These are phyloP conservation scores for Grapholita molesta DNA, from an alignment of 1,140 invertebrate genomes.

Conservation along the genomic window DNA sequence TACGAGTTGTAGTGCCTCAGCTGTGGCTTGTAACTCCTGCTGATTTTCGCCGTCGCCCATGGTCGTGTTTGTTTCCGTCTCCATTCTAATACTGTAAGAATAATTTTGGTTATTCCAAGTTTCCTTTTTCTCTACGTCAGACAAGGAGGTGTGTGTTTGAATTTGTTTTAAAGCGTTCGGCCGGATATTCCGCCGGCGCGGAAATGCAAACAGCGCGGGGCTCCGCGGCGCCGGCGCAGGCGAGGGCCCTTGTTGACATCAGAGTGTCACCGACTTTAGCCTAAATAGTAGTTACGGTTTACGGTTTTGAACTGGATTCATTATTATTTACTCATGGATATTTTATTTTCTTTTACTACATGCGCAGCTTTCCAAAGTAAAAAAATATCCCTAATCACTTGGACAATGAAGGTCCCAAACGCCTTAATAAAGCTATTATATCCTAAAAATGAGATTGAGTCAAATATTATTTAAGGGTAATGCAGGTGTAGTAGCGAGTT, in stretches of 20 bases:
- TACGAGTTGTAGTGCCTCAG: slow-evolving; percentile 56
- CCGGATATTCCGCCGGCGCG: slow-evolving; percentile 49
- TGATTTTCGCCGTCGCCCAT: slow-evolving; percentile 36
- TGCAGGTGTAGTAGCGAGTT: too few species aligned
- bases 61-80: slow-evolving; percentile 43
- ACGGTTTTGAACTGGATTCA: background rate
- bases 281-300: slow-evolving; percentile 2
- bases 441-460: too few species aligned
- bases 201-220: slow-evolving; percentile 51
- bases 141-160: slow-evolving; percentile 11
- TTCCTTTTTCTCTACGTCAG: background rate
- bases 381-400: too few species aligned
- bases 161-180: slow-evolving; percentile 36
- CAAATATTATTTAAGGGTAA: too few species aligned
- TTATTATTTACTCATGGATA: too few species aligned
- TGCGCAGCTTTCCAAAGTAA: too few species aligned
- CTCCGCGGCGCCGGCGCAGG: slow-evolving; percentile 49
- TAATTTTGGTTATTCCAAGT: slow-evolving; percentile 9
- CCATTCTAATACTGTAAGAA: slow-evolving; percentile 41
- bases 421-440: too few species aligned
- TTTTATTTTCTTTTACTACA: too few species aligned
- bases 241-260: slow-evolving; percentile 19
- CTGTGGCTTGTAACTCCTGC: slow-evolving; percentile 32
- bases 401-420: too few species aligned
- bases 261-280: slow-evolving; percentile 11